Evolutionary conservation across 1,140 invertebrate species (phyloP).

Genomic region (Ips typographus): DNA sequence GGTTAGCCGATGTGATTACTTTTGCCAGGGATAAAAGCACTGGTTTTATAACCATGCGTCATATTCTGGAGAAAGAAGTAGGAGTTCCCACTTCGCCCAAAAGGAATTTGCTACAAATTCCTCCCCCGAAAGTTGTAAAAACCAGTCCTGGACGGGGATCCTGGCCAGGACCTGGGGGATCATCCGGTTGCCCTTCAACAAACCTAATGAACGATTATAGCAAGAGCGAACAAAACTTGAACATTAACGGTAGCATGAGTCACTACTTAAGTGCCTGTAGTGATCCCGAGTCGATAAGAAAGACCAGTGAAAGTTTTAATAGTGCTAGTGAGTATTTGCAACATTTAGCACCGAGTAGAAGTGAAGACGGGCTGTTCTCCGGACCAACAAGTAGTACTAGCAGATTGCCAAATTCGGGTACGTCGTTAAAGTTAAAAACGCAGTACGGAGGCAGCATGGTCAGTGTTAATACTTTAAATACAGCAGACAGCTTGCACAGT

Average conservation of each 20-base stretch:
- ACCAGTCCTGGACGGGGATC: conserved; percentile 74
- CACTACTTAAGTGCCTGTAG: conserved; percentile 57
- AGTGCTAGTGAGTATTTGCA: conserved; percentile 56
- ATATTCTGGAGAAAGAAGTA: conserved; percentile 55
- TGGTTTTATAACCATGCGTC: conserved; percentile 51
- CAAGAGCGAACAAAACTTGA: conserved; percentile 80
- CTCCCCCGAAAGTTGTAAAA: conserved; percentile 71
- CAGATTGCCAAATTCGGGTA: conserved; percentile 59
- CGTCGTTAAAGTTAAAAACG: conserved; percentile 61
- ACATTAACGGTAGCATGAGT: conserved; percentile 56
- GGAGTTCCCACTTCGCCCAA: conserved; percentile 48
- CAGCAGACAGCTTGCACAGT: conserved; percentile 64
- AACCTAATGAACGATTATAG: conserved; percentile 72
- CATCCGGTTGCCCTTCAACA: conserved; percentile 51
- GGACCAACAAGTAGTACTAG: conserved; percentile 50
- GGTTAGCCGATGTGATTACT: conserved; percentile 92
- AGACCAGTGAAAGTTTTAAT: conserved; percentile 62
- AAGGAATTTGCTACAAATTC: conserved; percentile 65
- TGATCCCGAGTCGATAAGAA: conserved; percentile 57
- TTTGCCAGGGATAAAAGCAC: conserved; percentile 79
- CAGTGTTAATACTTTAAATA: conserved; percentile 55
- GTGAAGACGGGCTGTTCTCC: conserved; percentile 71
- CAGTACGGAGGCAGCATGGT: conserved; percentile 63
- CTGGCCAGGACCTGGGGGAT: conserved; percentile 78
- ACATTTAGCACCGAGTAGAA: conserved; percentile 65